Conservation (phyloP, 2,888 invertebrate genomes). For the Himalopsyche anomala region DNA sequence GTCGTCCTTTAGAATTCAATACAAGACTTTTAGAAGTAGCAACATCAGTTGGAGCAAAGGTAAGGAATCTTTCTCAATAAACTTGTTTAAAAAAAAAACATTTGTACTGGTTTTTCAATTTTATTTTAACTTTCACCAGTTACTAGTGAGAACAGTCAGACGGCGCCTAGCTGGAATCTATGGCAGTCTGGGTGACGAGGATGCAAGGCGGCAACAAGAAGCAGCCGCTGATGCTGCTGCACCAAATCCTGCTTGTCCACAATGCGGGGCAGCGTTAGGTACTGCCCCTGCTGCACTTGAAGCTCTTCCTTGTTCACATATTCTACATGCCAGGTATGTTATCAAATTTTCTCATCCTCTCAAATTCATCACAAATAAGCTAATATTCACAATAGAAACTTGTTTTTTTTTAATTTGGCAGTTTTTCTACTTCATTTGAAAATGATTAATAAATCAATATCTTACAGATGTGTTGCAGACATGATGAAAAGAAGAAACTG, state of each 20-base stretch:
- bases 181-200: conserved; percentile 87
- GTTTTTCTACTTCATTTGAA: too few relatives aligned
- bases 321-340: conserved; percentile 86
- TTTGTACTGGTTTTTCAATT: neutral
- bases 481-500: conserved; percentile 63
- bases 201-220: conserved; percentile 85
- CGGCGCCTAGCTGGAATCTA: conserved; percentile 88
- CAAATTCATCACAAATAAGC: too few relatives aligned
- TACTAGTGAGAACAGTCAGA: conserved; percentile 87
- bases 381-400: too few relatives aligned
- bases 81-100: neutral
- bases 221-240: conserved; percentile 83
- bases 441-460: neutral
- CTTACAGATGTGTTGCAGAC: conserved; percentile 63
- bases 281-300: conserved; percentile 77
- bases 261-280: conserved; percentile 88
- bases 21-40: conserved; percentile 89
- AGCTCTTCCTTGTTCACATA: conserved; percentile 90
- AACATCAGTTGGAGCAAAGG: conserved; percentile 91
- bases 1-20: conserved; percentile 90
- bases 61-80: conserved; percentile 68
- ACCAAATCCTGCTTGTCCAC: conserved; percentile 87
- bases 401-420: too few relatives aligned
- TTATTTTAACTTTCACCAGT: conserved; percentile 72
- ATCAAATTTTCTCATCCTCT: neutral